A percentile compares a stretch with the other conserved stretches of the same genome.
These are phyloP conservation scores for Macrotus californicus DNA, from an alignment of 2,113 vertebrate species.

Conservation along the genomic window DNA sequence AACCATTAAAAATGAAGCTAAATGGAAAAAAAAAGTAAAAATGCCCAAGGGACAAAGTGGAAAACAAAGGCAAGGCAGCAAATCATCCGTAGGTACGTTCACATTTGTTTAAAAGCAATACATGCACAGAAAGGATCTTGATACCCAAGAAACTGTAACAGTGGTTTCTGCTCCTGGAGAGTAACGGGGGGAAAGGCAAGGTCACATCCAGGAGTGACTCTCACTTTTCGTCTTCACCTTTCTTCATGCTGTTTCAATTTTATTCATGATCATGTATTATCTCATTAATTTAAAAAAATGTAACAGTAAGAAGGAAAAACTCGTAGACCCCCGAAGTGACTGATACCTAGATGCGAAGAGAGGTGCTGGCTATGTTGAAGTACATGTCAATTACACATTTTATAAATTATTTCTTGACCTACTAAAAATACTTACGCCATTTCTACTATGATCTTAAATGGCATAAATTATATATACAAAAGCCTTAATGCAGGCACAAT, in stretches of 20 bases:
- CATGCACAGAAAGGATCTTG: neutral
- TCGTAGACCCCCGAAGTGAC: neutral
- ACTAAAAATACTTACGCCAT: neutral
- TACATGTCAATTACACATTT: constrained; percentile 29
- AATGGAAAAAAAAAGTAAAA: neutral
- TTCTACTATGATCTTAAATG: constrained; percentile 31
- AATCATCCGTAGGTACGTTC: neutral
- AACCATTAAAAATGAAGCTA: constrained; percentile 27
- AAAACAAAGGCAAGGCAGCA: neutral
- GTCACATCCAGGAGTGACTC: neutral
- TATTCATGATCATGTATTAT: neutral
- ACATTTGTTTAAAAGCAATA: constrained; percentile 27
- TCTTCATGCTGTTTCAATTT: neutral
- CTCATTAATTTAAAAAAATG: neutral
- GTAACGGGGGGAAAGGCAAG: neutral
- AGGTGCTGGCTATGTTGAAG: neutral
- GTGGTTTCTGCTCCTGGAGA: neutral
- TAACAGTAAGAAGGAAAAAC: constrained; percentile 37
- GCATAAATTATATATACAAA: constrained; percentile 44
- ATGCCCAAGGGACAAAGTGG: neutral
- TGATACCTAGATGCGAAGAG: constrained; percentile 29
- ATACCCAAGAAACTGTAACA: neutral
- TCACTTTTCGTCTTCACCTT: neutral
- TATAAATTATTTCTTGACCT: constrained; percentile 36
- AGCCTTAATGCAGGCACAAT: constrained; percentile 23